Evolutionary conservation across 2,888 invertebrate species (phyloP).

Genomic region (Mesorhabditis spiculigera): DNA sequence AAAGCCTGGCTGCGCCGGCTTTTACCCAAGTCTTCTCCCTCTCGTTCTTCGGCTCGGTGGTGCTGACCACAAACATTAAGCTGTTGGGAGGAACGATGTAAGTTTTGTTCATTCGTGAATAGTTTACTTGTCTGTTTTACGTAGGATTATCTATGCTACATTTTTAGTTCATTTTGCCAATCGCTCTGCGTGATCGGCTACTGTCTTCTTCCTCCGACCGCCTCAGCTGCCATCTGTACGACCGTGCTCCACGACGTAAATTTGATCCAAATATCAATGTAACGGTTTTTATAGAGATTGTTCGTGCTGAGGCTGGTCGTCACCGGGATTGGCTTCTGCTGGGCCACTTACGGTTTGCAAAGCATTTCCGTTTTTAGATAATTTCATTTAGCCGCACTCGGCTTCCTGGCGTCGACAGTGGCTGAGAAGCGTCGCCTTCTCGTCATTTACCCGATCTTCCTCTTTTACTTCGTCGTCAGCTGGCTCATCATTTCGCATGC

Average conservation of each 20-base stretch:
- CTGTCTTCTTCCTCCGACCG: constrained; percentile 84
- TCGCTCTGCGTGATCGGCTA: constrained; percentile 96
- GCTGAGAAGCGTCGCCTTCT: constrained; percentile 82
- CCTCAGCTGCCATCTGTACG: constrained; percentile 70
- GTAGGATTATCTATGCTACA: constrained; percentile 18
- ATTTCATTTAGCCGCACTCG: constrained; percentile 77
- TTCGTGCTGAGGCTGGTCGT: constrained; percentile 68
- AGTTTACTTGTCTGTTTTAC: neutral
- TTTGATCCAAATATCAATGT: neutral
- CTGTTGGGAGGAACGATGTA: constrained; percentile 93
- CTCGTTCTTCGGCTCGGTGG: constrained; percentile 92
- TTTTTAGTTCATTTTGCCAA: constrained; percentile 68
- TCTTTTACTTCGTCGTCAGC: constrained; percentile 86
- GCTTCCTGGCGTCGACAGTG: constrained; percentile 90
- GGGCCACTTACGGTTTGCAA: constrained; percentile 82
- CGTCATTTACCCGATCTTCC: constrained; percentile 90
- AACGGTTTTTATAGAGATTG: neutral
- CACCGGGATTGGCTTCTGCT: constrained; percentile 79
- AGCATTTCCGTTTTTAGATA: constrained; percentile 59
- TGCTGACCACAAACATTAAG: constrained; percentile 94
- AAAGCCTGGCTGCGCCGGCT: constrained; percentile 18
- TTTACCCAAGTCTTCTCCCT: constrained; percentile 87
- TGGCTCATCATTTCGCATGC: constrained; percentile 64
- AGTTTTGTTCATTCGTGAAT: constrained; percentile 49
- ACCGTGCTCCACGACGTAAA: neutral